Evolutionary conservation across 2,113 vertebrate genomes (phyloP).

Genomic region (Tringa solitaria): DNA sequence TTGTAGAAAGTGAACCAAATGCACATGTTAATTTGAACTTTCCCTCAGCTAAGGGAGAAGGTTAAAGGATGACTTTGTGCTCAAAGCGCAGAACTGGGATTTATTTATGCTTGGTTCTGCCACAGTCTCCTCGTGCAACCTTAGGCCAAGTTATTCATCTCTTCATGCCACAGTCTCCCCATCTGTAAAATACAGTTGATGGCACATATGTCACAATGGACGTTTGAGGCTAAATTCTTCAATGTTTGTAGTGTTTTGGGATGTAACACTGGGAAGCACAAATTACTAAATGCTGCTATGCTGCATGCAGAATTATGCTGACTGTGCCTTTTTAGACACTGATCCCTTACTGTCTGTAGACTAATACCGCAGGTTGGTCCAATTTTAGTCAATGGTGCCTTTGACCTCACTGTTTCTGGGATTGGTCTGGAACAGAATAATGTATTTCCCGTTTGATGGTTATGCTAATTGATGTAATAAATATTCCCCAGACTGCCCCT

Average conservation of each 20-base stretch:
- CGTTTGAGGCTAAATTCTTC: neutral
- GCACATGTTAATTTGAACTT: constrained; percentile 29
- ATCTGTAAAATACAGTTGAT: neutral
- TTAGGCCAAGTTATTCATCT: neutral
- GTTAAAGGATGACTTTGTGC: neutral
- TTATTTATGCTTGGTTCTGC: constrained; percentile 3
- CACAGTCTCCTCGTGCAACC: neutral
- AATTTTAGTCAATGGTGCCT: neutral
- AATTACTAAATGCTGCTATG: neutral
- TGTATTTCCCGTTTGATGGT: neutral
- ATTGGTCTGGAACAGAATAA: neutral
- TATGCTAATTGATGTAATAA: neutral
- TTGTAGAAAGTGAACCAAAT: neutral
- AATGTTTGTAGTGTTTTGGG: neutral
- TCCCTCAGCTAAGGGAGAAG: neutral
- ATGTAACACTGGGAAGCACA: neutral
- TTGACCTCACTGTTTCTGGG: neutral
- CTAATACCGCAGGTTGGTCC: neutral
- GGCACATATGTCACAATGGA: neutral
- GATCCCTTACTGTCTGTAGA: neutral
- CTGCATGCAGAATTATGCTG: neutral
- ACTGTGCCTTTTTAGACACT: neutral
- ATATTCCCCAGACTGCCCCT: neutral
- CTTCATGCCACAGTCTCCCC: neutral
- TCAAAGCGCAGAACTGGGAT: neutral